Base-by-base conservation (phyloP, 2,113 vertebrate species). In the Symphodus melops region DNA sequence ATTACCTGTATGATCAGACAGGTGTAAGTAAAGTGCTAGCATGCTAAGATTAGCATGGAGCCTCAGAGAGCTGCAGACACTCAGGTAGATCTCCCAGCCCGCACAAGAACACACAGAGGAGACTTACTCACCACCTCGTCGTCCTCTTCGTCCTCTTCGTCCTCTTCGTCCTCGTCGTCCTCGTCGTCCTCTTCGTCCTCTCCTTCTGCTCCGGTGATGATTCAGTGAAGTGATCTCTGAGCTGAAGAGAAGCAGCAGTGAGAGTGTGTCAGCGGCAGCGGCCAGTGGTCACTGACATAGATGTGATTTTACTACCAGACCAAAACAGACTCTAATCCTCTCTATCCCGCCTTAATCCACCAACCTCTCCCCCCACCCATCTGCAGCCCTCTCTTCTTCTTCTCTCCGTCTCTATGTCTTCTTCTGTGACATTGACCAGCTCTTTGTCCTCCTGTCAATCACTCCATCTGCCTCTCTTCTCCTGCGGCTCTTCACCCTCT, bases 271-370 rank as follows among this genome's bases (percentile, higher is more conserved):
- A 72, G 42, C 68, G 5, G 39, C 65, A 64, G 49, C 13, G 42
- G 48, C 36, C 72, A 81, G 54, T 49, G 48, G 28, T 78, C 72
- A 58, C 79, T 70, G 87, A 84, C 81, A 77, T 72, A 68, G 67
- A 84, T 55, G 79, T 72, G 81, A 86, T 76, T 88, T 86, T 88
- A 89, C 84, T 77, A 81, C 75, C 71, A 80, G 84, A 81, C 72
- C 77, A 79, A 85, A 71, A 68, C 81, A 84, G 68, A 75, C 82
- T 63, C 63, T 93, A 93, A 93, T 94, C 91, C 77, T 79, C 63
- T 88, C 62, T 78, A 87, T 87, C 86, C 76, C 57, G 4, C 49
- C 69, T 81, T 92, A 93, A 93, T 93, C 70, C 72, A 44, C 51
- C 46, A 21, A 49, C 60, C 59, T 20, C 71, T 5, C 59, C 23